These are phyloP conservation scores for Carassius carassius DNA, from an alignment of 2,113 vertebrate species.

Conservation along the genomic window DNA sequence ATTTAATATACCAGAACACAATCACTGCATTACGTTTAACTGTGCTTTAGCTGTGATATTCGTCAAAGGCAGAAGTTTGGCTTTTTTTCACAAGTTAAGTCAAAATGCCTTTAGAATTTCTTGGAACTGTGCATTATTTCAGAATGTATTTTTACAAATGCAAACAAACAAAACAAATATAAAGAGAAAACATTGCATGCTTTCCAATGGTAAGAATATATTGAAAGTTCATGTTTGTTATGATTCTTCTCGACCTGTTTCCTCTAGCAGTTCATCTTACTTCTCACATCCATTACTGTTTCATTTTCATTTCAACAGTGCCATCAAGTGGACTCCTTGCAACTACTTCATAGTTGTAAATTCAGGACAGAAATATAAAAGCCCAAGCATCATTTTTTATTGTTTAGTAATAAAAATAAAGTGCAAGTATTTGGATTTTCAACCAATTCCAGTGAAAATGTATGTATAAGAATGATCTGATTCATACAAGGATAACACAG, in stretches of 20 bases:
- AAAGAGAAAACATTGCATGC: not conserved
- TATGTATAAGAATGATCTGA: conserved; percentile 23
- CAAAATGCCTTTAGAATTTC: not conserved
- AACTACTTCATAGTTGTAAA: not conserved
- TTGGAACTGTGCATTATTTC: not conserved
- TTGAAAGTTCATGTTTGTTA: not conserved
- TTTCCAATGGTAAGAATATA: not conserved
- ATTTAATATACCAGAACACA: conserved; percentile 21
- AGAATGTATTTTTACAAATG: not conserved
- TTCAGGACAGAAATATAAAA: not conserved
- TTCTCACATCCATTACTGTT: not conserved
- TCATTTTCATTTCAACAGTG: conserved; percentile 40
- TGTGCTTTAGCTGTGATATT: not conserved
- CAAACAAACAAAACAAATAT: not conserved
- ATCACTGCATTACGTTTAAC: not conserved
- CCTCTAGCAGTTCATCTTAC: not conserved
- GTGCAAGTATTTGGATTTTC: not conserved
- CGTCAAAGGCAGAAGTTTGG: not conserved
- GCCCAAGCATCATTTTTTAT: not conserved
- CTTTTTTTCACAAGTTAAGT: not conserved
- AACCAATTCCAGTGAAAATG: not conserved
- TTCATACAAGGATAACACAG: conserved; percentile 30
- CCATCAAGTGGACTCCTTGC: conserved; percentile 44
- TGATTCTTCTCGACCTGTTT: not conserved
- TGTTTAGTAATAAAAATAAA: not conserved